These are phyloP conservation scores for Dryadula phaetusa DNA, from an alignment of 2,888 invertebrate genomes.

Conservation along the genomic window DNA sequence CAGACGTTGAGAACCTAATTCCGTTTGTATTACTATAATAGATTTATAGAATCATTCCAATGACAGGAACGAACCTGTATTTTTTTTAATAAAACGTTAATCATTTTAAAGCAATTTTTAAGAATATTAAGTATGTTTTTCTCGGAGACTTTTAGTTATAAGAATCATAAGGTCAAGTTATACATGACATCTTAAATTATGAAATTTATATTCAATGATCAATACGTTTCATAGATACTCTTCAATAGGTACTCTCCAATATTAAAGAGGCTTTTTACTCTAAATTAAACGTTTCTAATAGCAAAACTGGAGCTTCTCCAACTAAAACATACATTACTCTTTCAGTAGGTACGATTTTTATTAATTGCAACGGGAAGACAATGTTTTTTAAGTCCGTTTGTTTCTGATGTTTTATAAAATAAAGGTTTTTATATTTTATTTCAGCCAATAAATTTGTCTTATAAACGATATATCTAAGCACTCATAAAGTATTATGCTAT, in stretches of 20 bases:
- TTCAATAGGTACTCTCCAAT: no score
- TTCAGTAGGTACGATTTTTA: background rate
- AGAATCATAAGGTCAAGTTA: background rate
- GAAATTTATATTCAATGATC: no score
- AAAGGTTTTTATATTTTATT: no score
- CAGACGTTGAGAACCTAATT: constrained; percentile 13
- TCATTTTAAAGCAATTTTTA: background rate
- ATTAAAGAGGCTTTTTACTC: no score
- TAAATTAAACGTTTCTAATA: constrained; percentile 12
- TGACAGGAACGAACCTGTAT: no score
- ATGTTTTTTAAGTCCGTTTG: no score
- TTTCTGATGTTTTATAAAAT: no score
- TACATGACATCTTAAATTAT: background rate
- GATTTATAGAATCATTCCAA: background rate
- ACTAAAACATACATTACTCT: constrained; percentile 3
- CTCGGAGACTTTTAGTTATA: background rate
- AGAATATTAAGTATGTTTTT: background rate
- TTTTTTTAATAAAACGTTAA: no score
- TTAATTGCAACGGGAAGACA: constrained; percentile 6
- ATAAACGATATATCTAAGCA: no score
- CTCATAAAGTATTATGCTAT: no score
- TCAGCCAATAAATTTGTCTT: no score
- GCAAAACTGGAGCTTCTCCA: constrained; percentile 21
- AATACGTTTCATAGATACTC: no score
- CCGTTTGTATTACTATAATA: constrained; percentile 2